Evolutionary conservation across 2,113 vertebrate species (phyloP).

Genomic region (Carettochelys insculpta): DNA sequence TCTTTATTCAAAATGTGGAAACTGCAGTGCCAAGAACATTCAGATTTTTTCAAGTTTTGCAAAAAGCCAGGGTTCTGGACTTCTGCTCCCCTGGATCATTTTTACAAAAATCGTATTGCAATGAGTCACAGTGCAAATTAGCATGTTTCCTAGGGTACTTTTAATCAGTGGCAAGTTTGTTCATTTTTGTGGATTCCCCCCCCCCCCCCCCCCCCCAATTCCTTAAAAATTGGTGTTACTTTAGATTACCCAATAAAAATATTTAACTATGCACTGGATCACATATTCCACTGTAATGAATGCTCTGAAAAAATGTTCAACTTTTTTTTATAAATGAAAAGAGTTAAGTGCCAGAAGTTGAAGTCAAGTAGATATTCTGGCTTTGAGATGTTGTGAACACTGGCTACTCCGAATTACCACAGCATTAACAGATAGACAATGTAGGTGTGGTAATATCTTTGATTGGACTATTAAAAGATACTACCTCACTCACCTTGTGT

Average conservation of each 20-base stretch:
- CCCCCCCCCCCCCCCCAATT: background rate
- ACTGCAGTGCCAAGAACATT: background rate
- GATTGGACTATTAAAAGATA: too few species aligned
- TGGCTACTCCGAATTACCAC: background rate
- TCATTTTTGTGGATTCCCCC: background rate
- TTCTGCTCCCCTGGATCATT: background rate
- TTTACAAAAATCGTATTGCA: too few species aligned
- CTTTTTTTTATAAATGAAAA: background rate
- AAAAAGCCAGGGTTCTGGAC: background rate
- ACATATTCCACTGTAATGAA: background rate
- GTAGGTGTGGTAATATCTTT: too few species aligned
- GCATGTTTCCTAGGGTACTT: background rate
- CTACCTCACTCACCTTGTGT: too few species aligned
- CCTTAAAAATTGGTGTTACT: conserved; percentile 2
- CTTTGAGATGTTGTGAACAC: too few species aligned
- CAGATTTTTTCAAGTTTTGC: too few species aligned
- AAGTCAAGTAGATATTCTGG: too few species aligned
- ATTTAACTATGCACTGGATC: background rate
- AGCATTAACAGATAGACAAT: background rate
- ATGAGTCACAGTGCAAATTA: background rate
- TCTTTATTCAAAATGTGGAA: background rate
- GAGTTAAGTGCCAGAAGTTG: background rate
- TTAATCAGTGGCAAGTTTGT: background rate
- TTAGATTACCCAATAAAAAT: conserved; percentile 11
- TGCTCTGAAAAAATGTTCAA: background rate